These are phyloP conservation scores for Thereva nobilitata DNA, from an alignment of 2,888 invertebrate genomes.

Conservation along the genomic window DNA sequence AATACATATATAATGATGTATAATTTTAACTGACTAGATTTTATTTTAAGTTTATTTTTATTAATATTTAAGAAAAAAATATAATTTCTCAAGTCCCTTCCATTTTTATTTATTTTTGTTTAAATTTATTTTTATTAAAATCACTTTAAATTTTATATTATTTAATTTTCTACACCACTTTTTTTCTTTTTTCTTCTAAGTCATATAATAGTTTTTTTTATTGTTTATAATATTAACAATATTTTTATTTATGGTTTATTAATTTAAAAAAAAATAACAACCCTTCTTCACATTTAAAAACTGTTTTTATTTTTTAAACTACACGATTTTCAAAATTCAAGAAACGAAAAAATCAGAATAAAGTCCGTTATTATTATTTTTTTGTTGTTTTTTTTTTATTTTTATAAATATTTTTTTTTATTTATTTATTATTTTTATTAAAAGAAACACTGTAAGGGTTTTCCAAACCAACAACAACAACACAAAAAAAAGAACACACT, in stretches of 20 bases:
- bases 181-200: background rate
- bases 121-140: background rate
- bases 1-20: too few relatives aligned
- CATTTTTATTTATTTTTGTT: constrained; percentile 4
- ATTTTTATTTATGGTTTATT: too few relatives aligned
- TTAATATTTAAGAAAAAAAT: background rate
- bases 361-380: background rate
- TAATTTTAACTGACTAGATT: too few relatives aligned
- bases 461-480: constrained; percentile 20
- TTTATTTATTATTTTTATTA: background rate
- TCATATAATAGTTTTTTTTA: too few relatives aligned
- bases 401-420: background rate
- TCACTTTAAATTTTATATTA: too few relatives aligned
- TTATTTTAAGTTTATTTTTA: background rate
- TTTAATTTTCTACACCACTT: background rate
- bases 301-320: background rate
- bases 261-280: background rate
- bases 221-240: too few relatives aligned
- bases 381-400: background rate
- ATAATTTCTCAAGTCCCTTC: constrained; percentile 17
- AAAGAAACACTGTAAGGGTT: background rate
- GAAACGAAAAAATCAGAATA: too few relatives aligned
- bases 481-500: constrained; percentile 39
- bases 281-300: background rate
- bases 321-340: background rate